Evolutionary conservation across 2,113 vertebrate genomes (phyloP).

Genomic region (Falco punctatus): DNA sequence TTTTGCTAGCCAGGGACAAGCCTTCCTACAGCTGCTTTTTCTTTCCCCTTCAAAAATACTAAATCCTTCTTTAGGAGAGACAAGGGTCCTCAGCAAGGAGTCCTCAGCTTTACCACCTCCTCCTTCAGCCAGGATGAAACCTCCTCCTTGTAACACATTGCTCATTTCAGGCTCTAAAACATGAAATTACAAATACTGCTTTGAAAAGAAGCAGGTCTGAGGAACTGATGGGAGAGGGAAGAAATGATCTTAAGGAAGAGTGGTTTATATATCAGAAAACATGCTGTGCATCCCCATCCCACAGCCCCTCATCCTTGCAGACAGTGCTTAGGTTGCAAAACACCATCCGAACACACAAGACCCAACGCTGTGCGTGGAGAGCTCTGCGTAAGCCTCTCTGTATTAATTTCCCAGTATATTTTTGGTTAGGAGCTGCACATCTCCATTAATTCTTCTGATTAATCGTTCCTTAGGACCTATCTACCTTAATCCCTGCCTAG

Average conservation of each 20-base stretch:
- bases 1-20: neutral
- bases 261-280: neutral
- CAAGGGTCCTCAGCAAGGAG: neutral
- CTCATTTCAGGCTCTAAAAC: neutral
- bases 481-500: neutral
- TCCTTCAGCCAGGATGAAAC: neutral
- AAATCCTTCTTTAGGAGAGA: neutral
- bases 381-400: neutral
- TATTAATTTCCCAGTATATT: neutral
- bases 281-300: neutral
- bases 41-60: neutral
- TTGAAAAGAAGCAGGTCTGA: neutral
- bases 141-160: accelerated
- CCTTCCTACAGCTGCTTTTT: neutral
- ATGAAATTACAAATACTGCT: neutral
- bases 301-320: accelerated
- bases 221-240: neutral
- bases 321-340: neutral
- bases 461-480: neutral
- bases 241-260: neutral
- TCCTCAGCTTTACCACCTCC: neutral
- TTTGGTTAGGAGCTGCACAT: neutral
- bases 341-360: accelerated
- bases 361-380: accelerated
- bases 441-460: neutral